phyloP scores from a whole-genome alignment of 2,888 invertebrate species.

The Drosophila gaucha region DNA sequence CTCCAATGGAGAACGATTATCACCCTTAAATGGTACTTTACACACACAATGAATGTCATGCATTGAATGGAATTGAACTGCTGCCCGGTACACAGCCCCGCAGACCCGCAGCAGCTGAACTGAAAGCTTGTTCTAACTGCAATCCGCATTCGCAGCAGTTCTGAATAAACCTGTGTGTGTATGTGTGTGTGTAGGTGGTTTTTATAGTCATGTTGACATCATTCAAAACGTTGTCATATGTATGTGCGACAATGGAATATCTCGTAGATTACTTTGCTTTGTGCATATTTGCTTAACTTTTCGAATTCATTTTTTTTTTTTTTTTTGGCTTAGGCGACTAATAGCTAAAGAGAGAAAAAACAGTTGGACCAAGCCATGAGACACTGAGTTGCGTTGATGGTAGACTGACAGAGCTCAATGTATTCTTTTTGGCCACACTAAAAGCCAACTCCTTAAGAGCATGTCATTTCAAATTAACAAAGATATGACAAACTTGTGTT shows the following conservation, averaged over 20 bases:
- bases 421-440: not conserved
- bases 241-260: slow-evolving; percentile 28
- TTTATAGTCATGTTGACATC: slow-evolving; percentile 59
- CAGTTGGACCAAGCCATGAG: not conserved
- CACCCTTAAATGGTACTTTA: slow-evolving; percentile 85
- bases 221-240: slow-evolving; percentile 43
- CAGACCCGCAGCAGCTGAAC: slow-evolving; percentile 29
- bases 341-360: not conserved
- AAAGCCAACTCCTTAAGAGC: slow-evolving; percentile 20
- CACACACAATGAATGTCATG: slow-evolving; percentile 77
- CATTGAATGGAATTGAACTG: slow-evolving; percentile 78
- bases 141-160: slow-evolving; percentile 23
- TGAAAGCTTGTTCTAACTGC: slow-evolving; percentile 37
- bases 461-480: slow-evolving; percentile 70
- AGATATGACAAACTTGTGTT: slow-evolving; percentile 79
- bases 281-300: slow-evolving; percentile 61
- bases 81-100: slow-evolving; percentile 27
- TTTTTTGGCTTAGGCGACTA: not conserved
- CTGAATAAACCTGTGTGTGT: slow-evolving; percentile 21
- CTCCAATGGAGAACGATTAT: slow-evolving; percentile 84
- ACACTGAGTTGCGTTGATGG: not conserved
- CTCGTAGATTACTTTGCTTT: slow-evolving; percentile 65
- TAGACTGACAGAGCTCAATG: not conserved
- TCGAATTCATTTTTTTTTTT: slow-evolving; percentile 10
- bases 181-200: slow-evolving; percentile 22